Percentiles rank a stretch among this genome's conserved stretches.
Evolutionary conservation across 2,797 vertebrate species (phyloP).

Genomic region (Cyprinella venusta): DNA sequence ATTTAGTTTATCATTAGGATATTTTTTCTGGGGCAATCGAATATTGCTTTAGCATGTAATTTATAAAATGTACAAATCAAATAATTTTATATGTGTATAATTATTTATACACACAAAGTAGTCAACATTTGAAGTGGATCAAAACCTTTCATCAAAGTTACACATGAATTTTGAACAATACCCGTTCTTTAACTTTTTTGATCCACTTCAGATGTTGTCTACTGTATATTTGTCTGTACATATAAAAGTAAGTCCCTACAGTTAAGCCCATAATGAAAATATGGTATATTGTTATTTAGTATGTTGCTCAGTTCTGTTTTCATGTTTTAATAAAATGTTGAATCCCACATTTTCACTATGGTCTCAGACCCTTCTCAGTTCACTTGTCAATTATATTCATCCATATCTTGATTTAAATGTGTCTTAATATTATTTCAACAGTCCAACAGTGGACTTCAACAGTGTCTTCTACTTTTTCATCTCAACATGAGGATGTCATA

Average conservation of each 20-base stretch:
- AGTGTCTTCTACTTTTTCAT: neutral
- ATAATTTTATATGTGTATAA: no score
- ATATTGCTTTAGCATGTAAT: neutral
- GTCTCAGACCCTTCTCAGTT: neutral
- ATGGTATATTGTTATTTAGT: neutral
- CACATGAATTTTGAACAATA: no score
- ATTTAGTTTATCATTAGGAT: no score
- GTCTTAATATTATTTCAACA: constrained; percentile 1
- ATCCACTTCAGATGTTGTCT: no score
- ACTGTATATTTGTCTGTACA: neutral
- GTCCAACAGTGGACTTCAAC: neutral
- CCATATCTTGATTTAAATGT: neutral
- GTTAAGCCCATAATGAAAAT: neutral
- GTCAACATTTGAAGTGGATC: no score
- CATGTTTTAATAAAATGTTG: neutral
- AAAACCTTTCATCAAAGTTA: no score
- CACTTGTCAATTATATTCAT: neutral
- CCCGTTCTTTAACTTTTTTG: no score
- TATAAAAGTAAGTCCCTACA: neutral
- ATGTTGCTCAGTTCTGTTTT: neutral
- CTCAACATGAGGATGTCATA: neutral
- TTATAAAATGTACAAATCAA: neutral
- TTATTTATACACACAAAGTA: no score
- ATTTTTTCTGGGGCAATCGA: no score
- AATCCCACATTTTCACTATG: neutral